Conservation (phyloP, 2,888 invertebrate species). For the Drosophila gaucha region DNA sequence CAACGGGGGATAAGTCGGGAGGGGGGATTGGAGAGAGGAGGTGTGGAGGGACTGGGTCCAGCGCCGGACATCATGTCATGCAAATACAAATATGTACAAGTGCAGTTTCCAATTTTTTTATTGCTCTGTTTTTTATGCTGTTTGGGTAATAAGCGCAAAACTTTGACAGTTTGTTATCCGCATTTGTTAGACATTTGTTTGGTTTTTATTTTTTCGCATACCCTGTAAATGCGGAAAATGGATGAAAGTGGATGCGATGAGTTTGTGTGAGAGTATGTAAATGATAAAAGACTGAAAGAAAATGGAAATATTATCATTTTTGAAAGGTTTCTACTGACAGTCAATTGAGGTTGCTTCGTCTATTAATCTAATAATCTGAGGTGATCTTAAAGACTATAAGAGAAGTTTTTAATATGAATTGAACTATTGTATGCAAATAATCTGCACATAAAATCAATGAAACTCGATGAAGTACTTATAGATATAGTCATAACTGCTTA, state of each 20-base stretch:
- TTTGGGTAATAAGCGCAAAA: slow-evolving; percentile 75
- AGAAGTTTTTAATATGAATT: too few relatives aligned
- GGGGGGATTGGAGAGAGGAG: not conserved
- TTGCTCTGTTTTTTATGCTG: slow-evolving; percentile 21
- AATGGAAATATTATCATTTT: too few relatives aligned
- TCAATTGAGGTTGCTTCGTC: not conserved
- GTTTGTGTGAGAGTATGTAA: not conserved
- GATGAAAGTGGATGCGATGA: not conserved
- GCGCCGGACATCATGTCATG: slow-evolving; percentile 61
- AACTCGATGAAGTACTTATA: not conserved
- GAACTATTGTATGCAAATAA: too few relatives aligned
- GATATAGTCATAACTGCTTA: not conserved
- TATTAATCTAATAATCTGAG: not conserved
- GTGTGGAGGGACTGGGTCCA: slow-evolving; percentile 5
- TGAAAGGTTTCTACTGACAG: too few relatives aligned
- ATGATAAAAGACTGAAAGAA: too few relatives aligned
- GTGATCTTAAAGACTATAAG: not conserved
- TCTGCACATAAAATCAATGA: too few relatives aligned
- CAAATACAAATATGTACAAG: slow-evolving; percentile 51
- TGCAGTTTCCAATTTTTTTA: slow-evolving; percentile 38
- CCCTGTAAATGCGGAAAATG: not conserved
- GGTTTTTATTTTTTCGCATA: slow-evolving; percentile 13
- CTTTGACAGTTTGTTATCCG: slow-evolving; percentile 83
- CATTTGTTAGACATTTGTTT: slow-evolving; percentile 64
- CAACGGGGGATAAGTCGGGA: too few relatives aligned